Base-by-base conservation (phyloP, 2,797 vertebrate species). In the Steatocranus sp. region DNA sequence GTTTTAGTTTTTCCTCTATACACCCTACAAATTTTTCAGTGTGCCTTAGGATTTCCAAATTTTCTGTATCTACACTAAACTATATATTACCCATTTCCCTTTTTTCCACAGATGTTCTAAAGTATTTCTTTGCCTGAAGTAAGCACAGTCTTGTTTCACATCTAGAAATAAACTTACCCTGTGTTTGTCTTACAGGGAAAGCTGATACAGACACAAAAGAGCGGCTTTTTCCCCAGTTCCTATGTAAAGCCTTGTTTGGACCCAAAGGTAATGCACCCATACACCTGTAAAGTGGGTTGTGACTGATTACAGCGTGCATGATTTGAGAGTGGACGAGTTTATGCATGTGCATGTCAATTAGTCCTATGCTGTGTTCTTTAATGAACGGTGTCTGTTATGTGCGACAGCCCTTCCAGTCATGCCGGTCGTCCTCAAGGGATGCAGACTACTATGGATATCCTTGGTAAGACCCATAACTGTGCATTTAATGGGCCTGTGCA, bases 221-320 rank as follows among this genome's bases (percentile, higher is more conserved):
- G 95, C 0, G 99, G 99, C 41, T 99, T 97, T 91, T 99, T 99
- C 68, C 98, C 98, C 79, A 99, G 98, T 87, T 96, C 97, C 0
- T 97, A 96, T 0, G 98, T 99, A 32, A 99, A 99, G 87, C 98
- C 99, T 17, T 99, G 96, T 91, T 96, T 99, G 84, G 98, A 99
- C 20, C 97, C 97, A 4, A 97, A 98, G 96, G 98, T 99, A 87
- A 93, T 92, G 79, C 20, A 20, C 11, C 10, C 7, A 6, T 18
- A 48, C 25, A 38, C 17, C 49, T 34, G 7, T 4, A 7, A 23
- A 53, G 23, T 11, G 30, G 11, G 6, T n/a, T 27, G n/a, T n/a
- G 5, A 61, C 58, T 58, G 17, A 66, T 66, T 8, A 34, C n/a
- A 17, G 20, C 6, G 1, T 49, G 38, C 49, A 18, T 30, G 25